Evolutionary conservation across 2,797 vertebrate genomes (phyloP).

Genomic region (Tokudaia tokunoshimensis): DNA sequence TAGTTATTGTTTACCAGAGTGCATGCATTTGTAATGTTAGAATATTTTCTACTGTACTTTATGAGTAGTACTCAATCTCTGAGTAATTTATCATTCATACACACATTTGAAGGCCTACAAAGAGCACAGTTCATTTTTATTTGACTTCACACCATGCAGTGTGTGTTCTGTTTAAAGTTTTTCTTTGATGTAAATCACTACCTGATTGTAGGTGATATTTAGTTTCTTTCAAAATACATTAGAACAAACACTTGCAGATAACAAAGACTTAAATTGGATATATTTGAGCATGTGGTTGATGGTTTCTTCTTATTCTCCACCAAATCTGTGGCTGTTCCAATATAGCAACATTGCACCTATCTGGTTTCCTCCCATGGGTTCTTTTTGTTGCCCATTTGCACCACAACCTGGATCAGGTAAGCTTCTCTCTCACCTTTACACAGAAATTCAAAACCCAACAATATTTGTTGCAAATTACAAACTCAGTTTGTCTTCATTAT

Average conservation of each 20-base stretch:
- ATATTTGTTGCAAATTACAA: not conserved
- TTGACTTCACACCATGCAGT: not conserved
- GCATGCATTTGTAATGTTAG: not conserved
- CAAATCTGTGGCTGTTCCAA: not conserved
- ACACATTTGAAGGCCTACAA: not conserved
- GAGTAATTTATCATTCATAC: not conserved
- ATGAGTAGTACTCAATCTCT: not conserved
- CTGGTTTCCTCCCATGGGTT: not conserved
- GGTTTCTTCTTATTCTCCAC: not conserved
- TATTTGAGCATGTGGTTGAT: not conserved
- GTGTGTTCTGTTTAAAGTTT: not conserved
- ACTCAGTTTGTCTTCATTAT: not conserved
- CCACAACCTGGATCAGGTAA: not conserved
- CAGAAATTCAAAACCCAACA: not conserved
- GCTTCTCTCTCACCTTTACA: not conserved
- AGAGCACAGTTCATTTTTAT: not conserved
- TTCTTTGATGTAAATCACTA: not conserved
- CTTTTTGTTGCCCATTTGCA: not conserved
- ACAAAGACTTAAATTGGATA: not conserved
- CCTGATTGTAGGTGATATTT: not conserved
- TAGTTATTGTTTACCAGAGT: not conserved
- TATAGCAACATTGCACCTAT: not conserved
- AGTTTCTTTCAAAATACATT: slow-evolving; percentile 21
- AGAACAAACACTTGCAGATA: not conserved
- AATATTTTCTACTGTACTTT: not conserved